phyloP scores from a whole-genome alignment of 2,888 invertebrate species.

The Baronia brevicornis region DNA sequence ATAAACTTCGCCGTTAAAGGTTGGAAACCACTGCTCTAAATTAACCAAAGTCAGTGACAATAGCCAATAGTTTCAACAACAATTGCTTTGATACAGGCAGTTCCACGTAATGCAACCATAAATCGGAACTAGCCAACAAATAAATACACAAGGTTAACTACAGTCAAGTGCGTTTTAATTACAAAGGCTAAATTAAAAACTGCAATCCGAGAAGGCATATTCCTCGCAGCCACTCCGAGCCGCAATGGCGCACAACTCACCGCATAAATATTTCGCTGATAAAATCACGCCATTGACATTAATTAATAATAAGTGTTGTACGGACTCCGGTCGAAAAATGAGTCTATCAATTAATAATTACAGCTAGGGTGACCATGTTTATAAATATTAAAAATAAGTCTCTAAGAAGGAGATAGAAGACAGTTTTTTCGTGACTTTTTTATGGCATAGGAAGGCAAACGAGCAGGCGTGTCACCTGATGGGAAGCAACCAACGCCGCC shows the following conservation, averaged over 20 bases:
- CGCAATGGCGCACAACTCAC: conserved; percentile 9
- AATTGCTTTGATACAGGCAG: conserved; percentile 13
- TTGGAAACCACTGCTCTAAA: conserved; percentile 6
- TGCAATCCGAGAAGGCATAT: conserved; percentile 15
- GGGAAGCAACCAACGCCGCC: too few species aligned
- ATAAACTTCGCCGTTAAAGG: too few species aligned
- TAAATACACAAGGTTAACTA: conserved; percentile 23
- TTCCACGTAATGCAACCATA: conserved; percentile 18
- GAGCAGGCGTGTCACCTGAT: too few species aligned
- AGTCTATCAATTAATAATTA: too few species aligned
- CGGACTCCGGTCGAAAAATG: conserved; percentile 1
- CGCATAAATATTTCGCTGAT: conserved; percentile 8
- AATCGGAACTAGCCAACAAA: conserved; percentile 17
- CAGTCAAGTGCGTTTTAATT: conserved; percentile 26
- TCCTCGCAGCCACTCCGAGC: conserved; percentile 5
- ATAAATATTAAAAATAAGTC: too few species aligned
- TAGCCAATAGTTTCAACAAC: conserved; percentile 2
- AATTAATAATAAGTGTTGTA: conserved; percentile 5
- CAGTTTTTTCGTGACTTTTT: too few species aligned
- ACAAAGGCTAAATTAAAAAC: conserved; percentile 17
- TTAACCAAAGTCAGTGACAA: conserved; percentile 2
- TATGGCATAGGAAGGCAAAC: too few species aligned
- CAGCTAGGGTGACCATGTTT: too few species aligned
- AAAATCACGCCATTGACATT: conserved; percentile 11
- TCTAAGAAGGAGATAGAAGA: too few species aligned